Percentiles rank a stretch among this genome's conserved stretches.
phyloP scores from a whole-genome alignment of 2,113 vertebrate species.

The Recurvirostra avosetta region DNA sequence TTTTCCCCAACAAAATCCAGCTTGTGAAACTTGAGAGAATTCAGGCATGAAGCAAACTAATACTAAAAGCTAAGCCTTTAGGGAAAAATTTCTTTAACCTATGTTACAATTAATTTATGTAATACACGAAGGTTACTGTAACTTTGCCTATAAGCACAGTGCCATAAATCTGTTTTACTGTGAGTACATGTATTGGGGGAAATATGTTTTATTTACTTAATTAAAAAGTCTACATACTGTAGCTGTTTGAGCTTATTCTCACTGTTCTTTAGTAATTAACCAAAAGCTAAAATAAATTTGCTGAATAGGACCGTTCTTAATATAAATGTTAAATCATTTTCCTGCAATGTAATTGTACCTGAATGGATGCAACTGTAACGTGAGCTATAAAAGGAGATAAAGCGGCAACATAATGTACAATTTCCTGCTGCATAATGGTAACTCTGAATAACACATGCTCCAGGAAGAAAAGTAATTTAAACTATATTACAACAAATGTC shows the following conservation, averaged over 20 bases:
- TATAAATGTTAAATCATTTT: conserved; percentile 63
- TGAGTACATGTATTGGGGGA: neutral
- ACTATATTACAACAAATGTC: conserved; percentile 77
- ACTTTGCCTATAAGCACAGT: neutral
- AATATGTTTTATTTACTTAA: conserved; percentile 29
- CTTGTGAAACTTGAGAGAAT: neutral
- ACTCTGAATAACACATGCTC: conserved; percentile 69
- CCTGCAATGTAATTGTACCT: conserved; percentile 54
- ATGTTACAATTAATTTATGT: neutral
- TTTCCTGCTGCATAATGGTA: conserved; percentile 71
- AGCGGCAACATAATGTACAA: conserved; percentile 72
- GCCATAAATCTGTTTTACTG: neutral
- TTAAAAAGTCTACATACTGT: neutral
- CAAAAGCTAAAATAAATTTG: conserved; percentile 63
- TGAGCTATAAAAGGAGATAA: conserved; percentile 71
- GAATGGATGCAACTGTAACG: conserved; percentile 59
- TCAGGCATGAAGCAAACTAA: neutral
- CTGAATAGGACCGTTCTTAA: conserved; percentile 57
- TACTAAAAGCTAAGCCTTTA: neutral
- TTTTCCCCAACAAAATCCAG: neutral
- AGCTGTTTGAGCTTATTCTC: neutral
- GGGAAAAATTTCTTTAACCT: neutral
- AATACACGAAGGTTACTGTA: neutral
- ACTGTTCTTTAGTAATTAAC: conserved; percentile 69
- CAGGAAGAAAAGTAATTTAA: conserved; percentile 78